phyloP scores from a whole-genome alignment of 2,797 vertebrate genomes.

The Eupleurogrammus muticus region DNA sequence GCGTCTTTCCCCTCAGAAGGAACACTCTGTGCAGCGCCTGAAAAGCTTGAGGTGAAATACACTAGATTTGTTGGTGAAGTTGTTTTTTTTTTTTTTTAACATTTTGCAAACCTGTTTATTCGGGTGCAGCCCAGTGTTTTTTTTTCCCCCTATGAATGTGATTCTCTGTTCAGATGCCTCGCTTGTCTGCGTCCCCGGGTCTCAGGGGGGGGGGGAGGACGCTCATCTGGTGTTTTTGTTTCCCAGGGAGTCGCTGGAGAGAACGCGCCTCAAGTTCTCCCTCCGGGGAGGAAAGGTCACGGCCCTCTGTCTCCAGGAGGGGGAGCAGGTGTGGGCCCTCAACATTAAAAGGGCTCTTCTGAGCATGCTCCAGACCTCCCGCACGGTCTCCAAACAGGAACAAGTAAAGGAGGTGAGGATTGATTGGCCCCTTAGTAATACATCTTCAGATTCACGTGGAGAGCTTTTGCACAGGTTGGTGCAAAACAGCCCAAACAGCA shows the following conservation, averaged over 20 bases:
- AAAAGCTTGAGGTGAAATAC: slow-evolving; percentile 83
- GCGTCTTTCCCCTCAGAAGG: slow-evolving; percentile 80
- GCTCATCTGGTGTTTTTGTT: slow-evolving; percentile 86
- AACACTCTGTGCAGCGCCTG: slow-evolving; percentile 81
- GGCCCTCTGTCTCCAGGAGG: slow-evolving; percentile 84
- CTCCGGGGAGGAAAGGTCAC: slow-evolving; percentile 86
- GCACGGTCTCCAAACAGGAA: slow-evolving; percentile 52
- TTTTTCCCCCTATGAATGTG: slow-evolving; percentile 51
- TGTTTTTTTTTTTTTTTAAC: too few species aligned
- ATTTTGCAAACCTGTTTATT: too few species aligned
- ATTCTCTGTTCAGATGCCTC: slow-evolving; percentile 64
- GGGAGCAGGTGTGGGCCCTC: slow-evolving; percentile 88
- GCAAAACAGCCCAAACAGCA: not conserved
- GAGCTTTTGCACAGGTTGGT: not conserved
- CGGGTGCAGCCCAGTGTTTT: slow-evolving; percentile 39
- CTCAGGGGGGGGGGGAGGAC: slow-evolving; percentile 26
- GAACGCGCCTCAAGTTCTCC: slow-evolving; percentile 86
- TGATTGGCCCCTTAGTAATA: slow-evolving; percentile 12
- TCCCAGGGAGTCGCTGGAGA: slow-evolving; percentile 87
- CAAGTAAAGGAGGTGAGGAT: slow-evolving; percentile 85
- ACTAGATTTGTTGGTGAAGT: not conserved
- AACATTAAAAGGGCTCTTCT: slow-evolving; percentile 90
- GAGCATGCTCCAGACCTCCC: slow-evolving; percentile 89
- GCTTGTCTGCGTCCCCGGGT: slow-evolving; percentile 61
- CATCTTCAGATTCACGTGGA: not conserved